Base-by-base conservation (phyloP, 2,113 vertebrate species). In the Colossoma macropomum region DNA sequence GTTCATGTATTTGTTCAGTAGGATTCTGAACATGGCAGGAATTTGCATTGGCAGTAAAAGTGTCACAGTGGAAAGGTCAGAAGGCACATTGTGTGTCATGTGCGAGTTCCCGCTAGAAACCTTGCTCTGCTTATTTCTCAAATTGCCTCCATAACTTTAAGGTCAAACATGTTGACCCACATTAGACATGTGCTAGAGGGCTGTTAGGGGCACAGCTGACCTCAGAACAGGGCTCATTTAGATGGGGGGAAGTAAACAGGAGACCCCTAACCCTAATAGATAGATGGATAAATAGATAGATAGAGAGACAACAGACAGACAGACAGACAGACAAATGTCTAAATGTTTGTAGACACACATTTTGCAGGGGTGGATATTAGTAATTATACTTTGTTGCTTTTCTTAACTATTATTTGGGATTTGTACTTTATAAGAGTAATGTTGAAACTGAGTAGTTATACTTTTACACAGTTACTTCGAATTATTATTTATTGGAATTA, bases 141-240 rank as follows among this genome's bases (percentile, higher is more conserved):
- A 73, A 86, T 80, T 86, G 78, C 73, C 77, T 15, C 25, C 59
- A 62, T 72, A 65, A 69, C 71, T 81, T 74, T 28, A 77, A 62
- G 71, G 80, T 83, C 62, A 86, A 86, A 86, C 32, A 75, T 60
- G 70, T 66, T 80, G 81, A 77, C 72, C 85, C 74, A 30, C 59
- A 63, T 74, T 81, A 41, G 74, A 45, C 74, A 68, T 23, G 63
- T 62, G 56, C 72, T 59, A 86, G n/a, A 59, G 48, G 66, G 28
- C 54, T 52, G 54, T 32, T 27, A 30, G 65, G 25, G 16, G 81
- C 70, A 70, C 81, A 83, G 76, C 84, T 86, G 84, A 41, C 59
- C 70, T 60, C 28, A 28, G n/a, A 56, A 52, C 72, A 76, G 52
- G 69, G 50, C 50, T 52, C 2, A 19, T 52, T 52, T 52, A 52